Percentiles rank a stretch among this genome's conserved stretches.
phyloP scores from a whole-genome alignment of 2,888 invertebrate genomes.

The Scaptomyza polygonia region DNA sequence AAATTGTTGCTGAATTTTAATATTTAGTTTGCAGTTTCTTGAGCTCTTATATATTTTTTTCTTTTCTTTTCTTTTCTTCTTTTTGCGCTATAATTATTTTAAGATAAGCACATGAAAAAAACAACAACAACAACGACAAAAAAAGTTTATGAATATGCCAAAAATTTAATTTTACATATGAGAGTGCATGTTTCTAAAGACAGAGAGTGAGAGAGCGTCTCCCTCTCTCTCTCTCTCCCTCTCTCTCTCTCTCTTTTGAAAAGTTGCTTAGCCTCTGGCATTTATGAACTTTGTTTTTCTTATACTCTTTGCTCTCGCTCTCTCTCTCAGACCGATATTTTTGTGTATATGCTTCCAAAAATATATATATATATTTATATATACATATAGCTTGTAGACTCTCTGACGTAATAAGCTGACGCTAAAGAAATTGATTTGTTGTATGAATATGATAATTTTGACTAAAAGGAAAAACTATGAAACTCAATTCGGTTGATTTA shows the following conservation, averaged over 20 bases:
- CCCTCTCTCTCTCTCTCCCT: neutral
- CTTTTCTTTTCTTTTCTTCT: too few relatives aligned
- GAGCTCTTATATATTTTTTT: too few relatives aligned
- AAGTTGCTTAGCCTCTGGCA: conserved; percentile 33
- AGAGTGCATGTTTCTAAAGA: conserved; percentile 35
- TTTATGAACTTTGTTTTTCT: conserved; percentile 40
- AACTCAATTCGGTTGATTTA: too few relatives aligned
- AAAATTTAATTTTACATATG: conserved; percentile 28
- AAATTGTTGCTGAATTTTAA: conserved; percentile 33
- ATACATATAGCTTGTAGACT: conserved; percentile 47
- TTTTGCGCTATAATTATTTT: conserved; percentile 39
- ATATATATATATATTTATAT: conserved; percentile 12
- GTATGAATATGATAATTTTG: neutral
- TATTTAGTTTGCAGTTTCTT: conserved; percentile 26
- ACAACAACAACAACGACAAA: too few relatives aligned
- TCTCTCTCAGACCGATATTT: conserved; percentile 8
- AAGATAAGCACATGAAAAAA: conserved; percentile 58
- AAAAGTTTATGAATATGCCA: conserved; percentile 64
- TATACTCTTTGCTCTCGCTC: conserved; percentile 6
- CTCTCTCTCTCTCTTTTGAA: neutral
- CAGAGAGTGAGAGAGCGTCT: neutral
- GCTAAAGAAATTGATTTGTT: conserved; percentile 53
- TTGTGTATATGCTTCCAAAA: conserved; percentile 27
- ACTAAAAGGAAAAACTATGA: too few relatives aligned
- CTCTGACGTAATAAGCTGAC: conserved; percentile 70